Evolutionary conservation across 2,888 invertebrate species (phyloP).

Genomic region (Hirtodrosophila cameraria): DNA sequence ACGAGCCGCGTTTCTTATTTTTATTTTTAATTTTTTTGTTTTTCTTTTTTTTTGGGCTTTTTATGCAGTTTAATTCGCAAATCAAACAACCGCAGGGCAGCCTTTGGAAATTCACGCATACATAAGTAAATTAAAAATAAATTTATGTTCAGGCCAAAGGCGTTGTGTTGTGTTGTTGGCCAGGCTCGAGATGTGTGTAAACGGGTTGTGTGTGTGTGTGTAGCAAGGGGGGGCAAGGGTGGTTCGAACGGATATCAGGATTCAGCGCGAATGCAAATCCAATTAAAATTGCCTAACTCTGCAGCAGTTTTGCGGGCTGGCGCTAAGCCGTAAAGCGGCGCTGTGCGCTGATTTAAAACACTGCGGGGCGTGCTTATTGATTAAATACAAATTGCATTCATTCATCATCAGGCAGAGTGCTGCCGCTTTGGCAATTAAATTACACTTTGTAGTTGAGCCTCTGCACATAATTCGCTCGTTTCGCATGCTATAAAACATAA

Average conservation of each 20-base stretch:
- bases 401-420: slow-evolving; percentile 63
- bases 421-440: slow-evolving; percentile 65
- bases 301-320: slow-evolving; percentile 49
- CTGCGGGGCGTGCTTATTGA: slow-evolving; percentile 78
- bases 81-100: slow-evolving; percentile 77
- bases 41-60: slow-evolving; percentile 19
- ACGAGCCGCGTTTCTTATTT: neutral
- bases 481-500: slow-evolving; percentile 47
- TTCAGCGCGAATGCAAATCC: slow-evolving; percentile 70
- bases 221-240: slow-evolving; percentile 1
- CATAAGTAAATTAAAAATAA: slow-evolving; percentile 79
- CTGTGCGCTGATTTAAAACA: slow-evolving; percentile 78
- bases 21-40: neutral
- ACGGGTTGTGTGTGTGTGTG: slow-evolving; percentile 35
- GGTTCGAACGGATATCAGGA: no score
- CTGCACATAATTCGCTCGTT: slow-evolving; percentile 26
- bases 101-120: slow-evolving; percentile 67
- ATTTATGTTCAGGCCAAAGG: slow-evolving; percentile 69
- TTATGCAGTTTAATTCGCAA: slow-evolving; percentile 74
- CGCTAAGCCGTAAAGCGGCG: slow-evolving; percentile 77
- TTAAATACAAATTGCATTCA: slow-evolving; percentile 78
- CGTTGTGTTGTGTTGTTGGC: no score
- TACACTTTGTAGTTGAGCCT: slow-evolving; percentile 61
- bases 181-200: slow-evolving; percentile 24
- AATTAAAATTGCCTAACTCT: slow-evolving; percentile 69